Evolutionary conservation across 2,888 invertebrate genomes (phyloP), one percentile per base, ranked within the genome.

Genomic region (Vesta saturnalis): DNA sequence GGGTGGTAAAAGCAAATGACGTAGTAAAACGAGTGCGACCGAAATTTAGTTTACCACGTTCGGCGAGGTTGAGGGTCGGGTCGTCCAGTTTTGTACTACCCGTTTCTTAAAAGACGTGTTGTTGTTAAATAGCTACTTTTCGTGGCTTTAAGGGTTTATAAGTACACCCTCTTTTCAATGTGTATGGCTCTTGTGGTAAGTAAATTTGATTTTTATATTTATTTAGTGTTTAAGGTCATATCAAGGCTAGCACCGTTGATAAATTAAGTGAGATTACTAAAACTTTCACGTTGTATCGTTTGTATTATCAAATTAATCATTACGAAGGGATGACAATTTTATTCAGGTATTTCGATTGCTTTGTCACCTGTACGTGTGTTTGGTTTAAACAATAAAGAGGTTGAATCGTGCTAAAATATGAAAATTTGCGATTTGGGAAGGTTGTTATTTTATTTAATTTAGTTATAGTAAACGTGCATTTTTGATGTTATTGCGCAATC

Each of bases 151-250:
- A 70, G 65, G 67, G 86, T 84, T 83, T 85, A 85, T 61, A 85
- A 86, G 86, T 87, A 87, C 87, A 87, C 86, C 87, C 71, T 58
- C 66, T 73, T 87, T 89, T 89, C 89, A 91, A 92, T 92, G 92
- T 92, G 92, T 92, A 92, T 92, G 92, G 92, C 91, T 91, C 91
- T 91, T 91, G 89, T 89, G 91, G 92, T 92, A 86, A 90, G 92
- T 89, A 19, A 18, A 52, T 39, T 39, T 39, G 8, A 39, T n/a
- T 39, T 39, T n/a, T 39, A 39, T 39, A 39, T n/a, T n/a, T 12
- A 39, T 1, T n/a, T 3, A 19, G 4, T 43, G 14, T 12, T 5
- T 43, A 52, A 52, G 52, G 52, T 52, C 52, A 52, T 3, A 39
- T 4, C 61, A 61, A 61, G 19, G 54, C 35, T 10, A 54, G 15